Evolutionary conservation across 1,140 invertebrate species (phyloP).

Genomic region (Drosophila sproati): DNA sequence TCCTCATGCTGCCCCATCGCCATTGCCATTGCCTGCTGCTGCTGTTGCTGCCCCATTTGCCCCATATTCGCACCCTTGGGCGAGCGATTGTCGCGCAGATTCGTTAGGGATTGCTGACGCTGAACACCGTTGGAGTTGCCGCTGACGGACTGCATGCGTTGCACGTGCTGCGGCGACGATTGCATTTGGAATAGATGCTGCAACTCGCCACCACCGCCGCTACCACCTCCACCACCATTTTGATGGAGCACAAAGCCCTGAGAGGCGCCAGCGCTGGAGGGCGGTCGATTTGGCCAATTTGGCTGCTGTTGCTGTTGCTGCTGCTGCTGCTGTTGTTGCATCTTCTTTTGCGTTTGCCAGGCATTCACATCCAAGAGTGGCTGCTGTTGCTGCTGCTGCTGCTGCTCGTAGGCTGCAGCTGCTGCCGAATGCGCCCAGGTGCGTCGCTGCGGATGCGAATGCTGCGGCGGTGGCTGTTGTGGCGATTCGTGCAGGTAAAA

Average conservation of each 20-base stretch:
- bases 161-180: slow-evolving; percentile 72
- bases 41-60: slow-evolving; percentile 85
- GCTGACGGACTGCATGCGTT: slow-evolving; percentile 39
- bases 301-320: slow-evolving; percentile 37
- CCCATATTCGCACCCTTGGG: slow-evolving; percentile 85
- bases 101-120: slow-evolving; percentile 80
- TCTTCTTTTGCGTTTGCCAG: slow-evolving; percentile 76
- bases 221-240: slow-evolving; percentile 69
- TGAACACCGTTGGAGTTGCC: slow-evolving; percentile 66
- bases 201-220: slow-evolving; percentile 68
- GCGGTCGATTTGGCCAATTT: slow-evolving; percentile 66
- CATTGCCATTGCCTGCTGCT: slow-evolving; percentile 27
- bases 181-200: slow-evolving; percentile 84
- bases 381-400: slow-evolving; percentile 69
- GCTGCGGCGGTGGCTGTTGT: slow-evolving; percentile 85
- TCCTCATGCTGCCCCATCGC: slow-evolving; percentile 68
- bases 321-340: slow-evolving; percentile 57
- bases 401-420: slow-evolving; percentile 84
- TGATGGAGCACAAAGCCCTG: slow-evolving; percentile 82
- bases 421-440: slow-evolving; percentile 90
- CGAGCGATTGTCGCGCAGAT: slow-evolving; percentile 78
- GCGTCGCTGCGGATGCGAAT: slow-evolving; percentile 87
- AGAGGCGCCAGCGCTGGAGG: slow-evolving; percentile 57
- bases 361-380: slow-evolving; percentile 77
- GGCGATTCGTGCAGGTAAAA: slow-evolving; percentile 90